Evolutionary conservation across 2,888 invertebrate species (phyloP).

Genomic region (Pachycephus smyrnensis): DNA sequence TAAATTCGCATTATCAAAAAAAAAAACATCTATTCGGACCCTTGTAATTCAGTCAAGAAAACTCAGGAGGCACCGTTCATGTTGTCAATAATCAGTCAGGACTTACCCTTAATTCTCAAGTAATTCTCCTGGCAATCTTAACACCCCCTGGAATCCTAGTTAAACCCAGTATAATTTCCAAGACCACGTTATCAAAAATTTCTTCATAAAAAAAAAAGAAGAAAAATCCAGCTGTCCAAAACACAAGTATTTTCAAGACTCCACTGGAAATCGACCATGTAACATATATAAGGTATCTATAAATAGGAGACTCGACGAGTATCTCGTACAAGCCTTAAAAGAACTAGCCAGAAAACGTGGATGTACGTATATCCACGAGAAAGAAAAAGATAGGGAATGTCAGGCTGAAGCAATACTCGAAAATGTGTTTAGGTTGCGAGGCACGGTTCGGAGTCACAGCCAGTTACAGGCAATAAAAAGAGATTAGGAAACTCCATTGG

Average conservation of each 20-base stretch:
- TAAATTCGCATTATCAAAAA: neutral
- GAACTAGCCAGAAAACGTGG: neutral
- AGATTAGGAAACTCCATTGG: conserved; percentile 58
- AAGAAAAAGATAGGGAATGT: neutral
- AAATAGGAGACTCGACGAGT: neutral
- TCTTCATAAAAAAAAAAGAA: neutral
- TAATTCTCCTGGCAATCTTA: no score
- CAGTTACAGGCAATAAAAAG: conserved; percentile 61
- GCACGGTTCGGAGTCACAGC: conserved; percentile 52
- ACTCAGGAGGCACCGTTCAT: no score
- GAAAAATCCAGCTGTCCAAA: neutral
- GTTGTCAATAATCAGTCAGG: no score
- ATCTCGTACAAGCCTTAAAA: neutral
- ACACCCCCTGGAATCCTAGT: neutral
- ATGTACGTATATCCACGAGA: neutral
- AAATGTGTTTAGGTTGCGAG: conserved; percentile 48
- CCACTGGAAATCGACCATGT: neutral
- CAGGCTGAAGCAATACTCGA: conserved; percentile 13
- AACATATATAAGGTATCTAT: neutral
- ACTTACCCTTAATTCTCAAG: no score
- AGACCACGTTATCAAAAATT: neutral
- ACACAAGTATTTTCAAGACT: neutral
- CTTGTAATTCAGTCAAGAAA: neutral
- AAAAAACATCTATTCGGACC: neutral
- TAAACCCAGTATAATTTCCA: neutral